Base-by-base conservation (phyloP, 2,113 vertebrate species). In the Chinchilla lanigera region DNA sequence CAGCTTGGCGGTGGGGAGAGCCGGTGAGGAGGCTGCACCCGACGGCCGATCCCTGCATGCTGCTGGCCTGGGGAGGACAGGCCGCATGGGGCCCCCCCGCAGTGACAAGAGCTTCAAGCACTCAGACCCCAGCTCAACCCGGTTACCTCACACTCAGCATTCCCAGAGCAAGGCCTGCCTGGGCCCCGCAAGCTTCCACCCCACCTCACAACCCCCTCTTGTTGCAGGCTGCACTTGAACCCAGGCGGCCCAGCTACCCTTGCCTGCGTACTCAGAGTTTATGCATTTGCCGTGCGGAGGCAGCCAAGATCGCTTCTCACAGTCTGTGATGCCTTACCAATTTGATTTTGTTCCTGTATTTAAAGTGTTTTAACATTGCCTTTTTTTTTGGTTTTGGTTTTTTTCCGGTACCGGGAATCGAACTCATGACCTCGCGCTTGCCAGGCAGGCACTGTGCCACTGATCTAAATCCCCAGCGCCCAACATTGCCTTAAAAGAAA, bases 401-500 rank as follows among this genome's bases (percentile, higher is more conserved):
- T n/a, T n/a, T n/a, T n/a, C n/a, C n/a, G n/a, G n/a, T n/a, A n/a
- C n/a, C n/a, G n/a, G n/a, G n/a, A n/a, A n/a, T n/a, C n/a, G n/a
- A n/a, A n/a, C n/a, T n/a, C n/a, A n/a, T n/a, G n/a, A n/a, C n/a
- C n/a, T n/a, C n/a, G n/a, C n/a, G n/a, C n/a, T n/a, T n/a, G n/a
- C n/a, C n/a, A n/a, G n/a, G n/a, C n/a, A n/a, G n/a, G n/a, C n/a
- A n/a, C n/a, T n/a, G n/a, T n/a, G n/a, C n/a, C n/a, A n/a, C n/a
- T n/a, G n/a, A n/a, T n/a, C n/a, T n/a, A n/a, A n/a, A n/a, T n/a
- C n/a, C n/a, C n/a, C n/a, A n/a, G n/a, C n/a, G n/a, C n/a, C n/a
- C 97, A 93, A 96, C 94, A 96, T 67, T 97, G 97, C 97, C 98
- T 97, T 97, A 97, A 77, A 16, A 71, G 24, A 52, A 50, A 96